Evolutionary conservation across 2,113 vertebrate species (phyloP).

Genomic region (Manacus vitellinus): DNA sequence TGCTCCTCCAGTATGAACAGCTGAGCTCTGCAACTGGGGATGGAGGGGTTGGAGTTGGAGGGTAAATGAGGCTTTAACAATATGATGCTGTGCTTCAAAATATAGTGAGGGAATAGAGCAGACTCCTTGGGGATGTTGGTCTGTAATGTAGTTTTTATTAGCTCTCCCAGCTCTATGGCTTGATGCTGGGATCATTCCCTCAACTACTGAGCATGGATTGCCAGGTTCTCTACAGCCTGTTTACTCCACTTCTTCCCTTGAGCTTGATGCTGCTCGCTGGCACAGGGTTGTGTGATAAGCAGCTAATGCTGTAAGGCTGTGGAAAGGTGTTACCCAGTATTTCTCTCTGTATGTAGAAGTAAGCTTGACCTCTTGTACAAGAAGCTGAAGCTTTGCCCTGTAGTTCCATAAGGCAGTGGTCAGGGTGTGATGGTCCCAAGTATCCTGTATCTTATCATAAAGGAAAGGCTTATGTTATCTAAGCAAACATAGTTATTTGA

Average conservation of each 20-base stretch:
- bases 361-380: background rate
- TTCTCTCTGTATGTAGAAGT: background rate
- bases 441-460: background rate
- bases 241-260: background rate
- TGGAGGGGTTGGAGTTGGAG: background rate
- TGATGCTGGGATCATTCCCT: background rate
- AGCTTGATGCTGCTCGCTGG: background rate
- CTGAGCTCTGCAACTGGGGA: background rate
- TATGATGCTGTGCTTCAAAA: background rate
- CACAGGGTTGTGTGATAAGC: background rate
- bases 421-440: background rate
- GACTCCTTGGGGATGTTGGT: background rate
- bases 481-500: background rate
- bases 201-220: background rate
- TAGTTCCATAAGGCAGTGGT: background rate
- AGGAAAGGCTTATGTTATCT: background rate
- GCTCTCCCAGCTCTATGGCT: background rate
- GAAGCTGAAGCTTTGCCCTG: background rate
- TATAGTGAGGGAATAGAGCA: background rate
- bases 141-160: background rate
- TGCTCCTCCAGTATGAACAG: background rate
- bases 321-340: background rate
- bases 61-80: background rate
- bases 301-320: background rate
- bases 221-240: background rate